Evolutionary conservation across 2,797 vertebrate genomes (phyloP), one percentile per base, ranked within the genome.

Genomic region (Loriculus beryllinus): DNA sequence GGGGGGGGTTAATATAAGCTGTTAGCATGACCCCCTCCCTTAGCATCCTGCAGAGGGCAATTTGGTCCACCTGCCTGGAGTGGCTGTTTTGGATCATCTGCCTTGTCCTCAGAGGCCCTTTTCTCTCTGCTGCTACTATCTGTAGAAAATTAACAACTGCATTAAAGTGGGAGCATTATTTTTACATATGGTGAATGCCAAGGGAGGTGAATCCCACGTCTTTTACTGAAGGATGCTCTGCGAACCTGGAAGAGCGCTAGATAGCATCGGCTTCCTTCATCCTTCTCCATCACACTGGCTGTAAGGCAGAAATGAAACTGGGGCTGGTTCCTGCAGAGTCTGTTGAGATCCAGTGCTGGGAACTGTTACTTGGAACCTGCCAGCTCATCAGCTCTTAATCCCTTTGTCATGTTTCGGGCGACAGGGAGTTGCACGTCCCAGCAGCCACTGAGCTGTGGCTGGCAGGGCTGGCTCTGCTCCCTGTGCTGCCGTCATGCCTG

Each of bases 111-210:
- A 6, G 57, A 83, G 87, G 49, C 76, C 47, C 77, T 94, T 92
- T 77, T 6, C 68, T 77, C 51, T 69, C 62, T 54, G 35, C 43
- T 1, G 0, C 77, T 85, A 3, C 78, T 92, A 17, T 42, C 84
- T 71, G 82, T 57, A 64, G 89, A 90, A 94, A 94, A 88, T 91
- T 75, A 91, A 90, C 72, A 81, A 3, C 79, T 71, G 21, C 54
- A 28, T 88, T 78, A 17, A 71, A 91, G 49, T 42, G 12, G 39
- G 56, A 87, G 69, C 69, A 33, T 92, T 81, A 65, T 94, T 91
- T 92, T 82, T 90, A 85, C 72, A 52, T 87, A 8, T 10, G 35
- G 79, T 0, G 1, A 65, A 26, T 1, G 7, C 62, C 76, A 21
- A 37, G 65, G 57, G 85, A 92, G 56, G 65, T 33, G 85, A 86